Conservation (phyloP, 2,797 vertebrate genomes). For the Sebastes matsubarae region DNA sequence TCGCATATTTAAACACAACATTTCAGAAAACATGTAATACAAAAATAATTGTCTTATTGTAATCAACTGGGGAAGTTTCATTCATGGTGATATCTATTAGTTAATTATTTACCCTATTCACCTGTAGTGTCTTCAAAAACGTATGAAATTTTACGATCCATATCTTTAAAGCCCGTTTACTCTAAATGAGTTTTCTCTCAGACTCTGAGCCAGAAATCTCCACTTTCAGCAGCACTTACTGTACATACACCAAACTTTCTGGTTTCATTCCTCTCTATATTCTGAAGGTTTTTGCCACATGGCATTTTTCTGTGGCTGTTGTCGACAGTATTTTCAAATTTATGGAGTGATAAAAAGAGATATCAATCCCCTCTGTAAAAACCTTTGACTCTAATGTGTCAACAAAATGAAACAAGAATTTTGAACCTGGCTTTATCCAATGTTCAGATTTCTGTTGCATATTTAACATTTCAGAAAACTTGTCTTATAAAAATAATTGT, state of each 20-base stretch:
- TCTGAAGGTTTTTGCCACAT: neutral
- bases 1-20: neutral
- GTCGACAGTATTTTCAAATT: neutral
- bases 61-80: neutral
- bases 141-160: neutral
- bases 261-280: neutral
- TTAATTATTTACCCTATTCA: neutral
- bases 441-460: neutral
- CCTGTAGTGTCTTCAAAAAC: neutral
- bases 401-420: neutral
- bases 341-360: neutral
- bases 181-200: too few relatives aligned
- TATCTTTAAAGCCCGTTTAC: neutral
- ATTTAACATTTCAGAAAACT: neutral
- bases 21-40: neutral
- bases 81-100: neutral
- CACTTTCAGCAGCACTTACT: neutral
- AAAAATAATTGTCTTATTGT: neutral
- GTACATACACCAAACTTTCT: too few relatives aligned
- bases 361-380: too few relatives aligned
- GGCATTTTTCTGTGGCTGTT: neutral
- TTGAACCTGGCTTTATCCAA: neutral
- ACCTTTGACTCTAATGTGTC: too few relatives aligned
- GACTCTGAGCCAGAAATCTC: neutral
- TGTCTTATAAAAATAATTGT: neutral